Percentiles rank a stretch among this genome's conserved stretches.
phyloP scores from a whole-genome alignment of 2,797 vertebrate genomes.

The Phoxinus dragarum region DNA sequence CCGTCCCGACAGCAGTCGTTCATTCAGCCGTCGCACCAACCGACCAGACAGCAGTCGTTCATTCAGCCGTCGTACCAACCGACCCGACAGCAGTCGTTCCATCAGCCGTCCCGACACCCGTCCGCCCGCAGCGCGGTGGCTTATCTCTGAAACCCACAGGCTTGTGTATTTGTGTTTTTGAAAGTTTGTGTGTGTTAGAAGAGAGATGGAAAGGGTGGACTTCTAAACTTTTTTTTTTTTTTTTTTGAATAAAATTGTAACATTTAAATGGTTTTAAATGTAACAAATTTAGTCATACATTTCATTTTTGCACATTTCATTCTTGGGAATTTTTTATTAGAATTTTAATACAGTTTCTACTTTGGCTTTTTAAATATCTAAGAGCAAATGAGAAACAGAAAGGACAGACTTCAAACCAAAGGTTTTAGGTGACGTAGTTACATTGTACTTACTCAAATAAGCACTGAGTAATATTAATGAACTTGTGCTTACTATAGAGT shows the following conservation, averaged over 20 bases:
- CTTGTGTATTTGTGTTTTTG: constrained; percentile 22
- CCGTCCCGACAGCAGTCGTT: constrained; percentile 71
- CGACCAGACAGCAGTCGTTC: constrained; percentile 54
- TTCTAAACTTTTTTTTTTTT: background rate
- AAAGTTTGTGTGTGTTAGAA: background rate
- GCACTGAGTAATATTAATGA: too few species aligned
- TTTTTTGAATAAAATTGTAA: background rate
- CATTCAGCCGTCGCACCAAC: constrained; percentile 29
- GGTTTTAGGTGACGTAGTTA: background rate
- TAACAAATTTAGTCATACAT: background rate
- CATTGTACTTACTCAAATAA: too few species aligned
- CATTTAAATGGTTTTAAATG: background rate
- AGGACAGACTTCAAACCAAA: background rate
- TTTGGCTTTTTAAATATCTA: background rate
- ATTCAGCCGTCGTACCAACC: constrained; percentile 26
- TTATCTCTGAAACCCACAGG: constrained; percentile 71
- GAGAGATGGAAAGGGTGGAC: background rate
- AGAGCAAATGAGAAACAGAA: background rate
- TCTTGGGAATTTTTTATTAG: too few species aligned
- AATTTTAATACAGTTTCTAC: background rate
- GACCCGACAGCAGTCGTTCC: constrained; percentile 56
- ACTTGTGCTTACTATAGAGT: too few species aligned
- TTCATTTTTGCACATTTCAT: background rate
- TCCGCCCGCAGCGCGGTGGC: constrained; percentile 76
- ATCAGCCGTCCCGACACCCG: constrained; percentile 67